Evolutionary conservation across 1,140 invertebrate species (phyloP), one percentile per base, ranked within the genome.

Genomic region (Drosophila sucinea): DNA sequence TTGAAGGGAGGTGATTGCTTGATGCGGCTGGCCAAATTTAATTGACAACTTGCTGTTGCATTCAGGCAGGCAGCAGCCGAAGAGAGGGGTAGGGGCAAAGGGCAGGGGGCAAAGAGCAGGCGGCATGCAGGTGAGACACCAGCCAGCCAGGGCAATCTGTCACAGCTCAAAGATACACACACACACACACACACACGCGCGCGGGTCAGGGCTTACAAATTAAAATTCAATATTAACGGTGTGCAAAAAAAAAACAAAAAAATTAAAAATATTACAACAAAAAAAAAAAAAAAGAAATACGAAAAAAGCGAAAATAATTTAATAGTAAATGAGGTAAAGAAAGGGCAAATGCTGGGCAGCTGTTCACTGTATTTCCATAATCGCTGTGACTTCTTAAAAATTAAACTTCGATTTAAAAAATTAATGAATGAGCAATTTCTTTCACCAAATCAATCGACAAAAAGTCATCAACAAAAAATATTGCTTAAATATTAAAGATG

Each of bases 151-250:
- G 74, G 67, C 83, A 87, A 89, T 87, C 83, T 87, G 84, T 87
- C 83, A 89, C 70, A 67, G 67, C 79, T 77, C 84, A 83, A 87
- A 89, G 83, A 87, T 71, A 85, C 71, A 82, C 55, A 67, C 54
- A 61, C 61, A 56, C 60, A 60, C 55, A 71, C 70, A 25, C 64
- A 58, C 62, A 33, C 17, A 35, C 11, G 32, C 81, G 82, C 81
- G 79, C 80, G 64, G 66, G 40, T 57, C 67, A 67, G 27, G 74
- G 79, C 73, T 90, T 89, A 84, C 80, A 90, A 90, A 90, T 90
- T 90, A 90, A 90, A 90, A 91, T 90, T 89, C 87, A 90, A 90
- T 90, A 90, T 90, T 90, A 90, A 90, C 87, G 84, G 74, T 70
- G 67, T 60, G 71, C 67, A 77, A 65, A 78, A 78, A 78, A 78